phyloP scores from a whole-genome alignment of 2,113 vertebrate genomes.

The Tringa solitaria region DNA sequence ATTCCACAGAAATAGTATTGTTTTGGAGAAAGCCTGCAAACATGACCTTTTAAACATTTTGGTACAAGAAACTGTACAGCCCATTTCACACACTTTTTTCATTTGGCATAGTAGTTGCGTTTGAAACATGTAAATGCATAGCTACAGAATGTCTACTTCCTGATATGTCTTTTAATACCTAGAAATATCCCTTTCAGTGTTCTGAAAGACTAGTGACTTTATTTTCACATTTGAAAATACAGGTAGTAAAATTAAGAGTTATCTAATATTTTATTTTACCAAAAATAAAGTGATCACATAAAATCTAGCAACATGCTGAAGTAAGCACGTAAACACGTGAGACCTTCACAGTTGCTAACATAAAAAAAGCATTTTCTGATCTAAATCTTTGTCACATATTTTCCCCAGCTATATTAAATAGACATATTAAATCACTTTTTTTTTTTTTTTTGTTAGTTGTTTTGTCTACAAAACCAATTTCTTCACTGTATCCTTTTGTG shows the following conservation, averaged over 20 bases:
- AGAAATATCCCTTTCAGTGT: background rate
- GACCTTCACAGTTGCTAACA: background rate
- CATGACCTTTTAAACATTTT: background rate
- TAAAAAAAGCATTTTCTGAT: background rate
- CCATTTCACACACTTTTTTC: background rate
- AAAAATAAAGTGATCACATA: background rate
- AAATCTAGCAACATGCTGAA: background rate
- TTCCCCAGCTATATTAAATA: background rate
- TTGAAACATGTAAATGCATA: background rate
- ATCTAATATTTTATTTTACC: background rate
- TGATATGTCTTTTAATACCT: background rate
- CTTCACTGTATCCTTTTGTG: background rate
- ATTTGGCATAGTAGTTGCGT: background rate
- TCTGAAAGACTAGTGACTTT: background rate
- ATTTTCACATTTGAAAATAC: background rate
- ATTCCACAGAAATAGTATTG: rapidly evolving
- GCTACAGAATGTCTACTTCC: background rate
- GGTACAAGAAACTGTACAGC: background rate
- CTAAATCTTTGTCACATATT: rapidly evolving
- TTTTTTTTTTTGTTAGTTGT: background rate
- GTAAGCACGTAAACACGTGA: background rate
- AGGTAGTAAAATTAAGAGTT: background rate
- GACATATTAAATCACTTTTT: background rate
- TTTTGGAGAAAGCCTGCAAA: background rate
- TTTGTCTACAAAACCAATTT: background rate